These are phyloP conservation scores for Drosophila engyochracea DNA, from an alignment of 2,888 invertebrate species.

Conservation along the genomic window DNA sequence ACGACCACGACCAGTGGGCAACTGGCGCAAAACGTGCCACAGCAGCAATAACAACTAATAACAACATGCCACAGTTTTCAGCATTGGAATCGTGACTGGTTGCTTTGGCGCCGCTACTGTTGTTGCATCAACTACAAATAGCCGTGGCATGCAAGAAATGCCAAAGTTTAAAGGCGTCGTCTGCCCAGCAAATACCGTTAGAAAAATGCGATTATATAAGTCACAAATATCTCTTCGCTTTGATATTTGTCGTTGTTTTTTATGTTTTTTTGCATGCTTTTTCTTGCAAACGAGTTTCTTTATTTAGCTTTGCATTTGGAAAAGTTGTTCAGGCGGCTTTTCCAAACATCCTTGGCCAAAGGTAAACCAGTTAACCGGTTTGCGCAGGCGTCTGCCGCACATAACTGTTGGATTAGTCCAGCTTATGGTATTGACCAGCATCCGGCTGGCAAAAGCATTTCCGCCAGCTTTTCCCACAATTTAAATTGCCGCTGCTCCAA, in stretches of 20 bases:
- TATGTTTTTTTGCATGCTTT: neutral
- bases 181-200: constrained; percentile 51
- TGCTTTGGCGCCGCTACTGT: constrained; percentile 60
- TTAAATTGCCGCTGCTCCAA: constrained; percentile 40
- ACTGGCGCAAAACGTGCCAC: constrained; percentile 58
- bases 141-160: constrained; percentile 43
- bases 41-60: constrained; percentile 24
- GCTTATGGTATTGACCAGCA: constrained; percentile 15
- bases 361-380: constrained; percentile 77
- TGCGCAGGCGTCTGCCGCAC: constrained; percentile 62
- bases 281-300: constrained; percentile 61
- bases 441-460: constrained; percentile 40
- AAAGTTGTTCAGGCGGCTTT: constrained; percentile 71
- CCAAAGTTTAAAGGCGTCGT: constrained; percentile 76
- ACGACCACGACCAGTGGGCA: constrained; percentile 68
- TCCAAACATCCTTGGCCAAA: constrained; percentile 79
- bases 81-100: constrained; percentile 66
- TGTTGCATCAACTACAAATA: constrained; percentile 21
- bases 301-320: constrained; percentile 56
- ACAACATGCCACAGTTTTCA: constrained; percentile 70
- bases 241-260: constrained; percentile 43
- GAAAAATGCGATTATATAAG: constrained; percentile 69
- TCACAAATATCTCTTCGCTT: constrained; percentile 32
- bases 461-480: constrained; percentile 49
- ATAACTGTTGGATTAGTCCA: constrained; percentile 26